phyloP scores from a whole-genome alignment of 1,140 invertebrate species.

The Psix sp. region DNA sequence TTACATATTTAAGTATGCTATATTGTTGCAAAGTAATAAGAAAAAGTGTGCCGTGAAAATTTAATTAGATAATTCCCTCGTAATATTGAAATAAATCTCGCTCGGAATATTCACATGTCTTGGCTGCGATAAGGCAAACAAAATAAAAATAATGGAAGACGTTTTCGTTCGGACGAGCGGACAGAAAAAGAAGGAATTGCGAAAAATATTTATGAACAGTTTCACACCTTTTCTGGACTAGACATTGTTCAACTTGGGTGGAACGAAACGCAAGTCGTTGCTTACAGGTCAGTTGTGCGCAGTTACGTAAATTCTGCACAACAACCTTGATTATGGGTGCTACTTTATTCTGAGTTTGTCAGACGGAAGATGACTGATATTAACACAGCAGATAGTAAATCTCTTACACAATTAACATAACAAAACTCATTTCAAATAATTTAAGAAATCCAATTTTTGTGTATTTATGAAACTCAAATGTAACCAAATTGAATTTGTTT shows the following conservation, averaged over 20 bases:
- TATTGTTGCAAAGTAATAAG: too few species aligned
- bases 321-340: slow-evolving; percentile 26
- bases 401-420: slow-evolving; percentile 16
- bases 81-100: not conserved
- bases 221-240: not conserved
- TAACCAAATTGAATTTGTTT: too few species aligned
- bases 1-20: too few species aligned
- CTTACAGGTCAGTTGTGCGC: slow-evolving; percentile 24
- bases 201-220: slow-evolving; percentile 3
- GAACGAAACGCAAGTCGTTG: slow-evolving; percentile 12
- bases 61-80: not conserved
- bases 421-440: too few species aligned
- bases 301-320: slow-evolving; percentile 21
- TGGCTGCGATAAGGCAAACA: too few species aligned
- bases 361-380: slow-evolving; percentile 31
- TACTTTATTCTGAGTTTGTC: slow-evolving; percentile 27
- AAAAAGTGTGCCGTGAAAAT: too few species aligned
- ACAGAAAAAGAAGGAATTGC: too few species aligned
- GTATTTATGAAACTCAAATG: too few species aligned
- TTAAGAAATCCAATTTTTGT: too few species aligned
- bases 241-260: not conserved
- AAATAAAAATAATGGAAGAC: too few species aligned
- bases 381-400: slow-evolving; percentile 22
- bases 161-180: too few species aligned
- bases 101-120: too few species aligned